These are phyloP conservation scores for Lacanobia oleracea DNA, from an alignment of 2,888 invertebrate genomes.

Conservation along the genomic window DNA sequence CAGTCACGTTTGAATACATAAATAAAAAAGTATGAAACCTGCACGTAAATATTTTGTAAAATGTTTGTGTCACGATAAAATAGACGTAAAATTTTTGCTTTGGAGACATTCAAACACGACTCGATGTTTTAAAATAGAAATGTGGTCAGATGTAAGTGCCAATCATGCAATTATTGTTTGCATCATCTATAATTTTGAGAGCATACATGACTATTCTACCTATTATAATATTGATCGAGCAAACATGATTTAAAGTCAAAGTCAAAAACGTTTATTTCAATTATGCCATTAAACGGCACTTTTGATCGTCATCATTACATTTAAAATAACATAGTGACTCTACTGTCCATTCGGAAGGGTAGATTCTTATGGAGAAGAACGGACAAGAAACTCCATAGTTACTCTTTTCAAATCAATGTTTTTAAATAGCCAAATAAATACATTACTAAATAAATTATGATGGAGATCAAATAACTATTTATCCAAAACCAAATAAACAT, in stretches of 20 bases:
- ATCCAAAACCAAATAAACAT: background rate
- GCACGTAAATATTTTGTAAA: constrained; percentile 12
- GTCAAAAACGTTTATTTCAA: too few species aligned
- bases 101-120: constrained; percentile 43
- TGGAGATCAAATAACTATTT: constrained; percentile 11
- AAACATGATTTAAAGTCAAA: constrained; percentile 15
- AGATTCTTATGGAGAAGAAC: too few species aligned
- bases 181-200: constrained; percentile 29
- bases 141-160: constrained; percentile 28
- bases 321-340: too few species aligned
- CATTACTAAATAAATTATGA: background rate
- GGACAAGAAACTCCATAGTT: too few species aligned
- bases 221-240: constrained; percentile 8
- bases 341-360: too few species aligned
- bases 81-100: constrained; percentile 26
- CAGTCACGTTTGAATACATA: constrained; percentile 20
- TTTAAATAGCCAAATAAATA: too few species aligned
- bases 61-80: constrained; percentile 25
- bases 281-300: too few species aligned
- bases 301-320: too few species aligned
- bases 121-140: constrained; percentile 43
- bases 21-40: constrained; percentile 3
- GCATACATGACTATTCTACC: background rate
- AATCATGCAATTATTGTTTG: constrained; percentile 25
- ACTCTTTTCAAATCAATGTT: too few species aligned